Conservation (phyloP, 1,140 invertebrate species). For the Anthonomus grandis region DNA sequence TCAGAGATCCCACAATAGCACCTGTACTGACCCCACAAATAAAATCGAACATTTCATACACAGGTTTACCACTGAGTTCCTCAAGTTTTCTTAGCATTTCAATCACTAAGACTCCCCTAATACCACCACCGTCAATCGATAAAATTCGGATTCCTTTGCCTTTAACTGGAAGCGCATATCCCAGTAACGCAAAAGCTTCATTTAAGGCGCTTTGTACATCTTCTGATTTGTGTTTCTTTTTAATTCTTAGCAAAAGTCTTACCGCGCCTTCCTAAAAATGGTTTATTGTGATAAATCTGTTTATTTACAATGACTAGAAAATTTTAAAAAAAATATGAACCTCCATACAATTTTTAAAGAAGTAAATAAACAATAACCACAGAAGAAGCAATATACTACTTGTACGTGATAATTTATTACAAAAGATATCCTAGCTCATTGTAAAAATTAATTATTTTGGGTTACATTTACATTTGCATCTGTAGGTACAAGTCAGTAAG, state of each 20-base stretch:
- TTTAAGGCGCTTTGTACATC: conserved; percentile 49
- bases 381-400: no score
- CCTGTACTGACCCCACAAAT: conserved; percentile 92
- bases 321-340: no score
- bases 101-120: conserved; percentile 77
- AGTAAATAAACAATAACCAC: no score
- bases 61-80: conserved; percentile 62
- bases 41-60: conserved; percentile 79
- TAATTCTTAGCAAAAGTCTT: conserved; percentile 56
- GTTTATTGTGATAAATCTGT: no score
- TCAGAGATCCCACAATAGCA: conserved; percentile 66
- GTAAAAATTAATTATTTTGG: no score
- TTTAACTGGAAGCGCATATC: conserved; percentile 66
- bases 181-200: conserved; percentile 71
- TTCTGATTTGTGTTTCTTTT: conserved; percentile 48
- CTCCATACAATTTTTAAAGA: no score
- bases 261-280: conserved; percentile 61
- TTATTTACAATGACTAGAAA: no score
- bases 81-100: conserved; percentile 78
- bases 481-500: no score
- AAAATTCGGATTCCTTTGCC: conserved; percentile 77
- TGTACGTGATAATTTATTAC: no score
- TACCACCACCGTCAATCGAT: conserved; percentile 87
- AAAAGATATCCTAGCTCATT: no score
- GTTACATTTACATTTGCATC: no score